These are phyloP conservation scores for Thumatha senex DNA, from an alignment of 2,888 invertebrate species.

Conservation along the genomic window DNA sequence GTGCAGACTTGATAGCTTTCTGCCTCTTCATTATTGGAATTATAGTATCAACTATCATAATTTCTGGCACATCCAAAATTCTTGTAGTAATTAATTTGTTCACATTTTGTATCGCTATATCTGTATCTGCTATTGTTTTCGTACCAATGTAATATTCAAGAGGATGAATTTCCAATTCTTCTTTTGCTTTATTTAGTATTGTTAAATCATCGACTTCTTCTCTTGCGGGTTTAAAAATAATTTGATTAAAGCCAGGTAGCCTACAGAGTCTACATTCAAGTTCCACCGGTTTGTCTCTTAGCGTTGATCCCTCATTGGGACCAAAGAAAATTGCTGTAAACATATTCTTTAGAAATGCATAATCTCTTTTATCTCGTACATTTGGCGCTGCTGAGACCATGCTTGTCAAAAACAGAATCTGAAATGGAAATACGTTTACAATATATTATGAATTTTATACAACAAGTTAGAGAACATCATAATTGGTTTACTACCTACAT, in stretches of 20 bases:
- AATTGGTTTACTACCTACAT: too few relatives aligned
- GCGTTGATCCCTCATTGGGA: constrained; percentile 12
- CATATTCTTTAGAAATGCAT: constrained; percentile 37
- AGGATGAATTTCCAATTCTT: constrained; percentile 33
- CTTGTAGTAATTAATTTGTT: constrained; percentile 41
- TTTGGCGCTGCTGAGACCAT: constrained; percentile 32
- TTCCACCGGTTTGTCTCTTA: constrained; percentile 14
- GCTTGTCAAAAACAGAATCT: constrained; percentile 47
- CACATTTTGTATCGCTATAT: constrained; percentile 36
- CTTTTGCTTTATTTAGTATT: constrained; percentile 16
- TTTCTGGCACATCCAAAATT: constrained; percentile 26
- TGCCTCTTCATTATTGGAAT: constrained; percentile 15
- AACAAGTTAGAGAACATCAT: too few relatives aligned
- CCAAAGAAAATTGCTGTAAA: constrained; percentile 35
- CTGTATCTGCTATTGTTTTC: constrained; percentile 34
- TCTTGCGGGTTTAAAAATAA: constrained; percentile 32
- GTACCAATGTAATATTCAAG: constrained; percentile 37
- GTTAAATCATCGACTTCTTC: constrained; percentile 2
- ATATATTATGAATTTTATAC: too few relatives aligned
- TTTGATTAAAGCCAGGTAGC: constrained; percentile 42
- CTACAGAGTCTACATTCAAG: constrained; percentile 32
- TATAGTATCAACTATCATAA: constrained; percentile 19
- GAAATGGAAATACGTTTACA: constrained; percentile 31
- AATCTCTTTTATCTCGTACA: constrained; percentile 36
- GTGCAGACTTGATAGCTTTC: not conserved